A percentile compares a stretch with the other conserved stretches of the same genome.
phyloP scores from a whole-genome alignment of 2,113 vertebrate species.

The Garra rufa region DNA sequence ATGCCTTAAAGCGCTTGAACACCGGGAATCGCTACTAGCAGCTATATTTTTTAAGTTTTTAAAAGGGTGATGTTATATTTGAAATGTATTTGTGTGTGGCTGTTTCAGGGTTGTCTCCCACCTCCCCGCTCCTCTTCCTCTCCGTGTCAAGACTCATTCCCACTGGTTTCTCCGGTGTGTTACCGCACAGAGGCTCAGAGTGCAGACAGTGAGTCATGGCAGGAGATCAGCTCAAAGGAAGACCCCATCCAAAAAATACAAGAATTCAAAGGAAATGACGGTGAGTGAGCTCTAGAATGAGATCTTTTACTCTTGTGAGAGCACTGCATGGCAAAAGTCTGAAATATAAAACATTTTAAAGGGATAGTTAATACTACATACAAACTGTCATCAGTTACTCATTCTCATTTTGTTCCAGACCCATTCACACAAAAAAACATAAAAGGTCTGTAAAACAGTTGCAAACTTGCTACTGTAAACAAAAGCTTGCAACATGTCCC shows the following conservation, averaged over 20 bases:
- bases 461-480: too few relatives aligned
- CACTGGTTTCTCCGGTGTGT: conserved; percentile 64
- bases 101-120: conserved; percentile 50
- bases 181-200: conserved; percentile 66
- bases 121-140: conserved; percentile 66
- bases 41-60: too few relatives aligned
- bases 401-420: background rate
- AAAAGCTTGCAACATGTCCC: too few relatives aligned
- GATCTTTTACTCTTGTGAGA: background rate
- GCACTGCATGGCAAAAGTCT: background rate
- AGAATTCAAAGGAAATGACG: conserved; percentile 28
- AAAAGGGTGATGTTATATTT: background rate
- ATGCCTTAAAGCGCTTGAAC: too few relatives aligned
- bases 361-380: background rate
- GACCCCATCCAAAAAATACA: conserved; percentile 21
- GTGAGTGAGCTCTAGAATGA: conserved; percentile 23
- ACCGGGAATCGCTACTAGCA: too few relatives aligned
- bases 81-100: conserved; percentile 21
- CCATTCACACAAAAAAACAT: too few relatives aligned
- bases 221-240: conserved; percentile 60
- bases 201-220: conserved; percentile 74
- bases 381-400: background rate
- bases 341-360: background rate
- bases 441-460: too few relatives aligned
- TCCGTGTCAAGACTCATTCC: conserved; percentile 64